These are phyloP conservation scores for Tridacna crocea DNA, from an alignment of 2,888 invertebrate species.

Conservation along the genomic window DNA sequence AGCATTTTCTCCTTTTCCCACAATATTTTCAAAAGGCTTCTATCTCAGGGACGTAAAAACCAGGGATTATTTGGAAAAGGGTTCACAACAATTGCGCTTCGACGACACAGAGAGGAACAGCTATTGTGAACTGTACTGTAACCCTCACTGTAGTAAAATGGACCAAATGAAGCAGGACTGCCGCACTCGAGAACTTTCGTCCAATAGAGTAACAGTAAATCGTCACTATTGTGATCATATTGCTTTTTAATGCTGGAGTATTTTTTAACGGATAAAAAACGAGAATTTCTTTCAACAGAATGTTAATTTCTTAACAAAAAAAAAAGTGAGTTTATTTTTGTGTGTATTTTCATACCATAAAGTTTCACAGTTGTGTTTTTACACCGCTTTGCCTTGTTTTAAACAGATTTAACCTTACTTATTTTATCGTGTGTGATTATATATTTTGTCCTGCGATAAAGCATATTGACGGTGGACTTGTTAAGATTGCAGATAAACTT, in stretches of 20 bases:
- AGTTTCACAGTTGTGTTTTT: too few relatives aligned
- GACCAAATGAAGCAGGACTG: conserved; percentile 17
- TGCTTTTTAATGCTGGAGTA: background rate
- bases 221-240: background rate
- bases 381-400: too few relatives aligned
- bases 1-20: background rate
- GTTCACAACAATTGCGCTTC: background rate
- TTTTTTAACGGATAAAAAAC: background rate
- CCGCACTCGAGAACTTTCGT: background rate
- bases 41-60: too few relatives aligned
- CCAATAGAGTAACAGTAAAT: conserved; percentile 8
- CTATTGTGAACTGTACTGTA: background rate
- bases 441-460: too few relatives aligned
- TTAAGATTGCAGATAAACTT: too few relatives aligned
- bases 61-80: too few relatives aligned
- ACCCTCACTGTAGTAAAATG: background rate
- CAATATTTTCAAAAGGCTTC: too few relatives aligned
- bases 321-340: background rate
- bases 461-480: too few relatives aligned
- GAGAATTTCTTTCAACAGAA: background rate
- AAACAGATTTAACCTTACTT: too few relatives aligned
- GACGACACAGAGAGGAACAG: background rate
- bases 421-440: too few relatives aligned
- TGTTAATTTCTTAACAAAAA: background rate
- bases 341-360: background rate